Conservation (phyloP, 2,797 vertebrate species). For the Enteromius radiatus region DNA sequence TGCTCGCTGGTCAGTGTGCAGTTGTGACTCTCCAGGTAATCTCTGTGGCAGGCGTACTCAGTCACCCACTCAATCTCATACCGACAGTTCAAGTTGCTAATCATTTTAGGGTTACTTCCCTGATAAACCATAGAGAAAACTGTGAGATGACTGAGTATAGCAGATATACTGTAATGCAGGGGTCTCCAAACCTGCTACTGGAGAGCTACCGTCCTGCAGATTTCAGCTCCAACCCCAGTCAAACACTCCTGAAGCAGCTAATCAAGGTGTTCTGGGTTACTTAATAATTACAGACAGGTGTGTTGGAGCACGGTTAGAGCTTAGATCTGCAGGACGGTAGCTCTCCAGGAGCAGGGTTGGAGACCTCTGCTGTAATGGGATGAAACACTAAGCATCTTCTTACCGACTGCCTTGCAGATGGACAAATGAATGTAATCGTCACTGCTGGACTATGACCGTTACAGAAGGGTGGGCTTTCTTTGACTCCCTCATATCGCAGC, state of each 20-base stretch:
- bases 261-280: no score
- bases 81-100: constrained; percentile 86
- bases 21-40: constrained; percentile 87
- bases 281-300: no score
- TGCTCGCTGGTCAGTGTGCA: constrained; percentile 85
- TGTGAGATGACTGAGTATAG: not conserved
- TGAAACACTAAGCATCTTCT: constrained; percentile 40
- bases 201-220: no score
- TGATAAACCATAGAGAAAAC: constrained; percentile 58
- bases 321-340: no score
- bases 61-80: constrained; percentile 95
- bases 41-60: constrained; percentile 93
- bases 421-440: constrained; percentile 90
- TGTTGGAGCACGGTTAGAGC: no score
- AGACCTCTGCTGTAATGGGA: not conserved
- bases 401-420: constrained; percentile 85
- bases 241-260: no score
- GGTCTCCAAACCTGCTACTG: no score
- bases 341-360: no score
- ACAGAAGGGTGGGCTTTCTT: constrained; percentile 73
- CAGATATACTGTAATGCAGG: not conserved
- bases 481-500: constrained; percentile 78
- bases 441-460: constrained; percentile 84
- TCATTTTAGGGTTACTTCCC: constrained; percentile 88
- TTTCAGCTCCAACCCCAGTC: no score